phyloP scores from a whole-genome alignment of 1,140 invertebrate species.

The Drosophila mojavensis region DNA sequence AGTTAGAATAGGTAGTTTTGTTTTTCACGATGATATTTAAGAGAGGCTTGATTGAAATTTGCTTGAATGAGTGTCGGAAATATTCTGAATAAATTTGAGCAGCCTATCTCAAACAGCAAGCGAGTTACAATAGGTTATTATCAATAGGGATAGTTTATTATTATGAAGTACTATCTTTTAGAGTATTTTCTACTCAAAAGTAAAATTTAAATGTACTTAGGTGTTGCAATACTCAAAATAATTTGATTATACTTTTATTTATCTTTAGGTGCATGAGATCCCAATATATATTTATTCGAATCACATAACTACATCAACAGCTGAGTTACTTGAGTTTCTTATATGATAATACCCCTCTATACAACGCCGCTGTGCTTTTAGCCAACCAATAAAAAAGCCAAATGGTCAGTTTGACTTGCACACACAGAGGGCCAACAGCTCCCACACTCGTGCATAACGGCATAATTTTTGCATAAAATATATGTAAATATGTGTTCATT shows the following conservation, averaged over 20 bases:
- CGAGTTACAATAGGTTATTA: background rate
- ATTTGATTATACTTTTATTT: background rate
- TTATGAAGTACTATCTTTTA: background rate
- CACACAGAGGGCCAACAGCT: slow-evolving; percentile 39
- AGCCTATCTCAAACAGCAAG: background rate
- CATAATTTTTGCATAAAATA: slow-evolving; percentile 84
- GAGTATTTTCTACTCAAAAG: background rate
- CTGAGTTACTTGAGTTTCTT: background rate
- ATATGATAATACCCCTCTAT: background rate
- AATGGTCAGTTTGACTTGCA: slow-evolving; percentile 78
- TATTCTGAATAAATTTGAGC: background rate
- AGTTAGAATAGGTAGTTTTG: background rate
- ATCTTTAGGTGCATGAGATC: background rate
- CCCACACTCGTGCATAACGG: slow-evolving; percentile 79
- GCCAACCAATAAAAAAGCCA: slow-evolving; percentile 80
- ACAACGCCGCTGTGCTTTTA: slow-evolving; percentile 52
- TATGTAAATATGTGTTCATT: slow-evolving; percentile 82
- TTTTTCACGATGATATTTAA: background rate
- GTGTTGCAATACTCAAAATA: background rate
- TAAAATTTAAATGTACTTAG: background rate
- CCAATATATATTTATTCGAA: background rate
- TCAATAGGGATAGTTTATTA: background rate
- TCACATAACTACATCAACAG: too few species aligned
- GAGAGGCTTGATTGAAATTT: background rate
- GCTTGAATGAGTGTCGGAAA: too few species aligned